phyloP scores from a whole-genome alignment of 1,140 invertebrate genomes.

The Sycophila sp. region DNA sequence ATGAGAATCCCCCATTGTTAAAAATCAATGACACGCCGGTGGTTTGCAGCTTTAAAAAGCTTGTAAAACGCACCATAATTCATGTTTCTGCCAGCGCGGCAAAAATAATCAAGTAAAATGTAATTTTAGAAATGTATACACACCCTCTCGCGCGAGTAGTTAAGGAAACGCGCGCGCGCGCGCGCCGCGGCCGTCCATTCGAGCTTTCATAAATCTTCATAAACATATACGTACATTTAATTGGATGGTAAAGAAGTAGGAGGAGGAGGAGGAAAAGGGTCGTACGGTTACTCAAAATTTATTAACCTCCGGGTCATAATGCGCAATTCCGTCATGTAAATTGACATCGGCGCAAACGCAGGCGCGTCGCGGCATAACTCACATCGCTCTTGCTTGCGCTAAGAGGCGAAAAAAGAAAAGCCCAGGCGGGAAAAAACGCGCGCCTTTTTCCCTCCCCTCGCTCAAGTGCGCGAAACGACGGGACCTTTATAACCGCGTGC shows the following conservation, averaged over 20 bases:
- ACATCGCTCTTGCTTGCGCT: neutral
- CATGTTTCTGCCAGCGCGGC: too few relatives aligned
- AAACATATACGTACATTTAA: constrained; percentile 8
- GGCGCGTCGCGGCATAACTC: too few relatives aligned
- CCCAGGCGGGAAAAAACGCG: neutral
- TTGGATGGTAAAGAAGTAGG: neutral
- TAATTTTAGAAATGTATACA: too few relatives aligned
- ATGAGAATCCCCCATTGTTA: too few relatives aligned
- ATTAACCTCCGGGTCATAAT: constrained; percentile 23
- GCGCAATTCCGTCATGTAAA: constrained; percentile 31
- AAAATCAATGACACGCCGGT: too few relatives aligned
- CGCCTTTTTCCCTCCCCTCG: neutral
- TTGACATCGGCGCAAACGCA: constrained; percentile 29
- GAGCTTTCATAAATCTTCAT: constrained; percentile 17
- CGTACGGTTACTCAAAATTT: constrained; percentile 13
- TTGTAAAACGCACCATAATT: too few relatives aligned
- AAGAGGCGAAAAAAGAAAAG: neutral
- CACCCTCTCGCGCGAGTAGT: too few relatives aligned
- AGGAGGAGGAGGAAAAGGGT: too few relatives aligned
- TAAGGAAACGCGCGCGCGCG: neutral
- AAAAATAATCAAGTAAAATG: too few relatives aligned
- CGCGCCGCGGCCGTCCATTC: neutral
- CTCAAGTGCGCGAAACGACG: neutral
- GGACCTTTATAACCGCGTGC: neutral
- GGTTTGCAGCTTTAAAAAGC: too few relatives aligned